A percentile compares a stretch with the other conserved stretches of the same genome.
Conservation (phyloP, 2,113 vertebrate species). For the Tor tambroides region DNA sequence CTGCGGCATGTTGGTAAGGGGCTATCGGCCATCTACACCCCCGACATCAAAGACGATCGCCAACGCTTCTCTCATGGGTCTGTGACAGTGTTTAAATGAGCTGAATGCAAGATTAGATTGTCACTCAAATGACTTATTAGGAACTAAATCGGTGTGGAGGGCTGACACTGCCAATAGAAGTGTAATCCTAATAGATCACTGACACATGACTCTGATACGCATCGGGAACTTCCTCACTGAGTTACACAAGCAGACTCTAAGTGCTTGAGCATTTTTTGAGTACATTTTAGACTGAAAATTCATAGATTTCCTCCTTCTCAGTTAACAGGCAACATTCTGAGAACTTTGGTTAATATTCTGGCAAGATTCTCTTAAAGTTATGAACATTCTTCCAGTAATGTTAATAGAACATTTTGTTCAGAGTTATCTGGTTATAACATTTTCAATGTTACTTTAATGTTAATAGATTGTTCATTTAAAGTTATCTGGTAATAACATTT, state of each 20-base stretch:
- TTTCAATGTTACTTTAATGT: too few species aligned
- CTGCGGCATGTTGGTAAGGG: not conserved
- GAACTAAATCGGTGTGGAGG: constrained; percentile 50
- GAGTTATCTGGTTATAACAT: not conserved
- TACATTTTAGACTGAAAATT: not conserved
- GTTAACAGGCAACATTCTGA: too few species aligned
- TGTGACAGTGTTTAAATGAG: constrained; percentile 39
- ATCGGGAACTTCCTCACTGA: constrained; percentile 2
- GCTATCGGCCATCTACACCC: constrained; percentile 34
- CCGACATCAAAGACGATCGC: constrained; percentile 21
- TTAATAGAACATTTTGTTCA: not conserved
- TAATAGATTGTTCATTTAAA: too few species aligned
- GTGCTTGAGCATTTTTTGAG: not conserved
- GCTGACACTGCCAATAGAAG: constrained; percentile 38
- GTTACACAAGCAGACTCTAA: not conserved
- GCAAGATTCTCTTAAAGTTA: not conserved
- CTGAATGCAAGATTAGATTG: constrained; percentile 56
- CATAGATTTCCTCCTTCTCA: not conserved
- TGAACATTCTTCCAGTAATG: not conserved
- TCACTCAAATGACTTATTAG: constrained; percentile 51
- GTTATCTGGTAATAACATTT: too few species aligned
- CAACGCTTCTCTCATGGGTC: not conserved
- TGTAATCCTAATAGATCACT: constrained; percentile 56
- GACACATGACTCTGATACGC: constrained; percentile 29
- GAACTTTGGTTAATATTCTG: not conserved